phyloP scores from a whole-genome alignment of 2,888 invertebrate species.

The Agrochola circellaris region DNA sequence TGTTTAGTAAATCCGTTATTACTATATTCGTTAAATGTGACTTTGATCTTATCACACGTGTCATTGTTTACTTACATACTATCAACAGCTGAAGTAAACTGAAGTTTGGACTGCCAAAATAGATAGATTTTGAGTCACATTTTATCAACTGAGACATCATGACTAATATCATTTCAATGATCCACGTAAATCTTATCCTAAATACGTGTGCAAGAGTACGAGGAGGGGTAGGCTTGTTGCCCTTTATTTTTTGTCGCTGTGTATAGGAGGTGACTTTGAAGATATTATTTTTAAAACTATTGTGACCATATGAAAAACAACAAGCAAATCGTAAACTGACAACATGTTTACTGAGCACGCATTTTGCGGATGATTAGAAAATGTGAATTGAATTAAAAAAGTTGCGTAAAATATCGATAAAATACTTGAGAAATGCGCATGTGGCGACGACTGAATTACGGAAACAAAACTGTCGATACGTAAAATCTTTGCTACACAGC shows the following conservation, averaged over 20 bases:
- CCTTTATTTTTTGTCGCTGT: slow-evolving; percentile 9
- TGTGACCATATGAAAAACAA: slow-evolving; percentile 26
- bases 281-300: slow-evolving; percentile 28
- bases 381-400: neutral
- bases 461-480: slow-evolving; percentile 7
- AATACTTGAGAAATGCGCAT: slow-evolving; percentile 13
- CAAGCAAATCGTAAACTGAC: slow-evolving; percentile 29
- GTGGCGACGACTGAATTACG: neutral
- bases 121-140: slow-evolving; percentile 30
- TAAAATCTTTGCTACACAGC: slow-evolving; percentile 1
- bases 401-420: slow-evolving; percentile 9
- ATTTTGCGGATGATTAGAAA: slow-evolving; percentile 13
- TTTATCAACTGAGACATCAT: slow-evolving; percentile 16
- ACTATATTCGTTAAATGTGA: slow-evolving; percentile 19
- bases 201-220: neutral
- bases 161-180: slow-evolving; percentile 8
- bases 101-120: slow-evolving; percentile 21
- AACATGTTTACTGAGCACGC: slow-evolving; percentile 38
- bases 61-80: slow-evolving; percentile 26
- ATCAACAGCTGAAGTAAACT: slow-evolving; percentile 25
- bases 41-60: slow-evolving; percentile 30
- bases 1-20: slow-evolving; percentile 18
- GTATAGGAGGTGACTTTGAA: slow-evolving; percentile 37
- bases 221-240: neutral
- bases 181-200: slow-evolving; percentile 15